A percentile compares a stretch with the other conserved stretches of the same genome.
Evolutionary conservation across 2,113 vertebrate genomes (phyloP).

Genomic region (Rana temporaria): DNA sequence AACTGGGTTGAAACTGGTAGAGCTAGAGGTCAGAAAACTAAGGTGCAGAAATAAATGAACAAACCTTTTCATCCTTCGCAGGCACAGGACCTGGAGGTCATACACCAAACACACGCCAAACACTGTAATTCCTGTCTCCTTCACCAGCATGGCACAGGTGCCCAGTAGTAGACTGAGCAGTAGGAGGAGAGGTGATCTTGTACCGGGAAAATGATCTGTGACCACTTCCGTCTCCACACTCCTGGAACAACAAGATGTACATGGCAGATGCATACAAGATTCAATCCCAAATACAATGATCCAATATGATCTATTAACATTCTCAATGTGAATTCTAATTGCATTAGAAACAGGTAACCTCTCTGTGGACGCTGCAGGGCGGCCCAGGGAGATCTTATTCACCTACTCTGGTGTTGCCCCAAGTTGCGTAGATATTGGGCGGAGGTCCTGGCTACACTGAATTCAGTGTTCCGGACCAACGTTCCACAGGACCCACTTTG

Average conservation of each 20-base stretch:
- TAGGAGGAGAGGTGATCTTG: slow-evolving; percentile 78
- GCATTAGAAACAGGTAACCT: no score
- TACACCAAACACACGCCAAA: slow-evolving; percentile 93
- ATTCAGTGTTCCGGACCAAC: no score
- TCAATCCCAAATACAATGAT: neutral
- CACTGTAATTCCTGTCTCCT: slow-evolving; percentile 94
- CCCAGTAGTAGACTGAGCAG: slow-evolving; percentile 86
- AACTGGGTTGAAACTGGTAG: no score
- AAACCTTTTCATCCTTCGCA: slow-evolving; percentile 78
- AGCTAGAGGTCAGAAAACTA: neutral
- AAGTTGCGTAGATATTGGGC: no score
- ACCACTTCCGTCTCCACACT: slow-evolving; percentile 76
- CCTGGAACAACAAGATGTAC: slow-evolving; percentile 73
- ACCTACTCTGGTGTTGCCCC: no score
- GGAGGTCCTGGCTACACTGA: no score
- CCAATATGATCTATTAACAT: no score
- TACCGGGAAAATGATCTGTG: slow-evolving; percentile 77
- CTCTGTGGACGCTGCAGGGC: no score
- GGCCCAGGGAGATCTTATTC: no score
- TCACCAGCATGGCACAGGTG: slow-evolving; percentile 95
- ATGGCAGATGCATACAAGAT: neutral
- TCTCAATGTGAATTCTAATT: no score
- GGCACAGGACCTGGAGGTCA: slow-evolving; percentile 87
- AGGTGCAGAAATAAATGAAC: slow-evolving; percentile 59
- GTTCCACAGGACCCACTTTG: no score